Base-by-base conservation (phyloP, 2,113 vertebrate genomes). In the Amphilophus citrinellus region DNA sequence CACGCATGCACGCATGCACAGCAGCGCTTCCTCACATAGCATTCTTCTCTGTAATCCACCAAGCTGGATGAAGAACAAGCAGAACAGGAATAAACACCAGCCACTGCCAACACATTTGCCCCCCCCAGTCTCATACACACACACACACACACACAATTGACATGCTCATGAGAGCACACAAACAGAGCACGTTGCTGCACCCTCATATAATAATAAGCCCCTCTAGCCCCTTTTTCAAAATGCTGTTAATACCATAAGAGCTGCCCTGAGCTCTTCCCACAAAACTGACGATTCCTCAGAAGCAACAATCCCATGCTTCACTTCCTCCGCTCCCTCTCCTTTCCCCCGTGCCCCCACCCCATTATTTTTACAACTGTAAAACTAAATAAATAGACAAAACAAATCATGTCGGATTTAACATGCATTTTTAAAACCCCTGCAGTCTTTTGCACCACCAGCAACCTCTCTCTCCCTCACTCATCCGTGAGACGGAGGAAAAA, bases 241-340 rank as follows among this genome's bases (percentile, higher is more conserved):
- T 90, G 58, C 82, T 86, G 82, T 82, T 91, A 93, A 94, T 94
- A 92, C 83, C 77, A 84, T 89, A 89, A 91, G 83, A 89, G 75
- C 77, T 53, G 82, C 90, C 80, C 77, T 8, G 5, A 93, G 89
- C 87, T 47, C 76, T 89, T 85, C 79, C 77, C 82, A 76, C 82
- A 61, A 76, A 84, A 73, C 75, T 62, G 84, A 84, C n/a, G 9
- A 86, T 86, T 93, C 61, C 82, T 89, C 57, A 81, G 71, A 65
- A 91, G 79, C 76, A 79, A 82, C 79, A 85, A 87, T 90, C 75
- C 73, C 62, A 37, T 2, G 27, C 53, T 80, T 11, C 78, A 2
- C 65, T 32, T 63, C 15, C 24, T 61, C 24, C 56, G 47, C 39
- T 35, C 79, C 35, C 47, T 18, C 47, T 71, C 71, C 57, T 62